Conservation (phyloP, 1,140 invertebrate species). For the Pseudomyrmex flavicornis region DNA sequence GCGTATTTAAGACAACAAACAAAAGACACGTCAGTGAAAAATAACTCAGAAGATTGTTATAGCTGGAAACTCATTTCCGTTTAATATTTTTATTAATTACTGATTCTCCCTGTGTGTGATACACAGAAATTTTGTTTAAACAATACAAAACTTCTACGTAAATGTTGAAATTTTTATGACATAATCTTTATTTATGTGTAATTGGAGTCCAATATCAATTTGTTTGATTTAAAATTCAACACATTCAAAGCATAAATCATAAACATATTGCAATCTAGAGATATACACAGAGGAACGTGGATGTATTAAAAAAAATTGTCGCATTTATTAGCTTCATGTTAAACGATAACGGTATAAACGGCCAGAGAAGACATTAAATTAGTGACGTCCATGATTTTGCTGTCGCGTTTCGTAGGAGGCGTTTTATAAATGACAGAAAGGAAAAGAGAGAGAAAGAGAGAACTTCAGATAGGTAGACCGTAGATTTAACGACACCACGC, state of each 20-base stretch:
- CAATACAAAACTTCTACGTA: too few species aligned
- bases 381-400: constrained; percentile 10
- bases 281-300: too few species aligned
- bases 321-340: not conserved
- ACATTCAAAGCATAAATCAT: too few species aligned
- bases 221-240: too few species aligned
- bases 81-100: not conserved
- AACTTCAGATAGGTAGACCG: constrained; percentile 20
- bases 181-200: too few species aligned
- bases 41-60: not conserved
- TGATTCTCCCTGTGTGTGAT: too few species aligned
- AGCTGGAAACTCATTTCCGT: not conserved
- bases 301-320: too few species aligned
- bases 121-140: too few species aligned
- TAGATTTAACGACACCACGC: constrained; percentile 10
- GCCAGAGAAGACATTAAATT: not conserved
- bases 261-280: too few species aligned
- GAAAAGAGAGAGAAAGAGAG: too few species aligned
- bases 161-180: too few species aligned
- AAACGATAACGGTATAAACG: not conserved
- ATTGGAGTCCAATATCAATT: too few species aligned
- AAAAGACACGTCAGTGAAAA: not conserved
- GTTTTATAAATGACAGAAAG: not conserved
- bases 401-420: not conserved
- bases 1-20: not conserved